Evolutionary conservation across 2,888 invertebrate genomes (phyloP).

Genomic region (Dicranocentrus wangi): DNA sequence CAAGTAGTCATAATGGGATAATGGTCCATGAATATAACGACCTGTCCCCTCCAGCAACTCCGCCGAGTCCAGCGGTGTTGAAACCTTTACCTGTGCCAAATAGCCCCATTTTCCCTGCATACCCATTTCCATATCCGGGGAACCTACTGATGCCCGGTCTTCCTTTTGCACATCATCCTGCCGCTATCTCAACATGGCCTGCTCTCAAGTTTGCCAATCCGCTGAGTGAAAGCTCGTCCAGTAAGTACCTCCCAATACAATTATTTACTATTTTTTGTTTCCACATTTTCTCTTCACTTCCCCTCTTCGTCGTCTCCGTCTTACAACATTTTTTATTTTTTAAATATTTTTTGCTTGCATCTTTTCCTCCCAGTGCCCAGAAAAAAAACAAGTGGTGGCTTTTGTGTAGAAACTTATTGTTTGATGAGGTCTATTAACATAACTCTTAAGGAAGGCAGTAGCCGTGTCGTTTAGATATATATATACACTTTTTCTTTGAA

Average conservation of each 20-base stretch:
- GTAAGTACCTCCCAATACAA: slow-evolving; percentile 64
- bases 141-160: slow-evolving; percentile 72
- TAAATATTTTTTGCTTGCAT: not conserved
- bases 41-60: slow-evolving; percentile 73
- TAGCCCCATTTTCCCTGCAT: slow-evolving; percentile 71
- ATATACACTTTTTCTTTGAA: slow-evolving; percentile 20
- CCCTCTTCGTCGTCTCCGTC: no score
- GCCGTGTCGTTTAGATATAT: no score
- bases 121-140: slow-evolving; percentile 72
- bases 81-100: slow-evolving; percentile 72
- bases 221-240: slow-evolving; percentile 67
- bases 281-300: no score
- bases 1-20: slow-evolving; percentile 54
- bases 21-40: slow-evolving; percentile 71
- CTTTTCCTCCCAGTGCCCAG: no score
- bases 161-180: slow-evolving; percentile 71
- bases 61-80: slow-evolving; percentile 72
- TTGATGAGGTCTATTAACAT: no score
- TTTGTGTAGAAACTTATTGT: no score
- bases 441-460: no score
- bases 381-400: no score
- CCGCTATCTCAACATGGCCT: slow-evolving; percentile 70
- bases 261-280: not conserved
- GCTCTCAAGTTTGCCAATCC: slow-evolving; percentile 71
- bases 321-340: not conserved